These are phyloP conservation scores for Cryptosula pallasiana DNA, from an alignment of 2,888 invertebrate genomes.

Conservation along the genomic window DNA sequence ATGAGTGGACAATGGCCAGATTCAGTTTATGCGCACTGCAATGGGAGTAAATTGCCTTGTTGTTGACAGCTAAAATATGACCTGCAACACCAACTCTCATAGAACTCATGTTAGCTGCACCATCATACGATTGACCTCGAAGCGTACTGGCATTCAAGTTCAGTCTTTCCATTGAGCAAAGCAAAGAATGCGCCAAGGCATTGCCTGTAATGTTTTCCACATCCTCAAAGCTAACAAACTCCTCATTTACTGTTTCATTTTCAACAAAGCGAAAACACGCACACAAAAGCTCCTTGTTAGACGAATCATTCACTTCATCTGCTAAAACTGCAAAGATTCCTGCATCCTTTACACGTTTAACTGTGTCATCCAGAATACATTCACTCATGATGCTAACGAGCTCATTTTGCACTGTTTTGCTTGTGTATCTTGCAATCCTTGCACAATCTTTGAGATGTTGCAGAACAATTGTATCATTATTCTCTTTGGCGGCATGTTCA, in stretches of 20 bases:
- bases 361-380: neutral
- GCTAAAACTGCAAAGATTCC: neutral
- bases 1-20: neutral
- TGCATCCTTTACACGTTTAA: neutral
- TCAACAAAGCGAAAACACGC: neutral
- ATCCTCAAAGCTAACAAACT: neutral
- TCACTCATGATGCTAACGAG: neutral
- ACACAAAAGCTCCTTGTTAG: neutral
- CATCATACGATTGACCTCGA: neutral
- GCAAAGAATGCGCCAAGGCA: neutral
- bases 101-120: neutral
- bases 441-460: neutral
- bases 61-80: neutral
- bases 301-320: neutral
- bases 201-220: neutral
- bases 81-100: neutral
- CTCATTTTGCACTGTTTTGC: neutral
- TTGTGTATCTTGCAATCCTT: neutral
- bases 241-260: neutral
- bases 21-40: neutral
- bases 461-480: neutral
- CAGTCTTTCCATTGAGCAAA: neutral
- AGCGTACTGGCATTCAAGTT: neutral
- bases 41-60: neutral
- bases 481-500: neutral